Evolutionary conservation across 2,113 vertebrate genomes (phyloP), one percentile per base, ranked within the genome.

Genomic region (Oreocharis arfaki): DNA sequence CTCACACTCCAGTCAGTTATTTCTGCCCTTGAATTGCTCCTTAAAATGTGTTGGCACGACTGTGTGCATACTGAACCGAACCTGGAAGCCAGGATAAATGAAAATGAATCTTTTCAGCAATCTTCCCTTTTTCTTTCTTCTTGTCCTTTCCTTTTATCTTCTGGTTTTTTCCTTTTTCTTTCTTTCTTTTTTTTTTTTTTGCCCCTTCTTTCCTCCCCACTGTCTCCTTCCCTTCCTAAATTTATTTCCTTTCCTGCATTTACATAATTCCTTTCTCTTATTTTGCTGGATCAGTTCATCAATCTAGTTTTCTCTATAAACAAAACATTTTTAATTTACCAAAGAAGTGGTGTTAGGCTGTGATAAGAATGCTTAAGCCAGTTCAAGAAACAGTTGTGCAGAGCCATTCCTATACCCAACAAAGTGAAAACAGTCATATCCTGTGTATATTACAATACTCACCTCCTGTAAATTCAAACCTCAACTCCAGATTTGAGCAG

Each of bases 191-290:
- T 26, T 53, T 49, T 35, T 49, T 24, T 46, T 56, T 37, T 57
- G 1, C 10, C 3, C 11, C 7, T 27, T 8, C 8, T 8, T 17
- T 23, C 4, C 4, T 30, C 7, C 6, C 2, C 26, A 32, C 5
- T 11, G 14, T 26, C 16, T 21, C 5, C 6, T 42, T 47, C 21
- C 4, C 7, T 61, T 65, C 46, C 22, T 75, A 37, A 82, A 49
- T 50, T 69, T 59, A 39, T 13, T 70, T 76, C 20, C 9, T 55
- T 46, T 70, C 11, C 8, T 70, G n/a, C 12, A 46, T 46, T 86
- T 78, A 18, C 13, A n/a, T 89, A 1, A 39, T 33, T 68, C 18
- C 4, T 84, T 78, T 65, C 8, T 3, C 13, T 81, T 37, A 16
- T 22, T 50, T 82, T 37, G 3, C 14, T 20, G 10, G 13, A 76